These are phyloP conservation scores for Elaphurus davidianus DNA, from an alignment of 2,113 vertebrate genomes.

Conservation along the genomic window DNA sequence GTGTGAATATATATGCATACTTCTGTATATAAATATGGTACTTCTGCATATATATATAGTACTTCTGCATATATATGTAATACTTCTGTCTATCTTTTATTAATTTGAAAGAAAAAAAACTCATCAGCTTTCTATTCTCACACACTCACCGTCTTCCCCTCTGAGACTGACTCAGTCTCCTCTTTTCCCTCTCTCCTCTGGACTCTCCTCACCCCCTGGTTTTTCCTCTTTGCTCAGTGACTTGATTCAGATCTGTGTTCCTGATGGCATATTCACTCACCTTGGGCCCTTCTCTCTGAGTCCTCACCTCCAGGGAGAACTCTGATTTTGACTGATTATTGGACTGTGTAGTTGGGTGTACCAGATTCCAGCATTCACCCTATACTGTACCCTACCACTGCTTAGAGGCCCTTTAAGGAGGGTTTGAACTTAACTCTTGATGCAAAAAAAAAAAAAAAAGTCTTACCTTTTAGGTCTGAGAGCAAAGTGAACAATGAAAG, in stretches of 20 bases:
- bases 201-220: no score
- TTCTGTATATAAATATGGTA: background rate
- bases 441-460: background rate
- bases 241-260: background rate
- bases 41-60: background rate
- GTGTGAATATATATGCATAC: background rate
- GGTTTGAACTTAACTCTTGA: background rate
- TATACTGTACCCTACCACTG: background rate
- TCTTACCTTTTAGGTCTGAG: background rate
- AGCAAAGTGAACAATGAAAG: background rate
- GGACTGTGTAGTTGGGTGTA: background rate
- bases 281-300: background rate
- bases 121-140: background rate
- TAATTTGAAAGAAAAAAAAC: background rate
- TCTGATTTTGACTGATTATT: background rate
- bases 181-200: background rate
- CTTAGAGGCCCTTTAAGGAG: background rate
- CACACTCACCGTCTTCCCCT: background rate
- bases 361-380: background rate
- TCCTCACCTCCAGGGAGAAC: background rate
- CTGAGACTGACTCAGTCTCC: background rate
- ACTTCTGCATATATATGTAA: background rate
- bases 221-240: background rate
- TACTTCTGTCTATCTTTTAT: background rate
- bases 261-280: background rate